phyloP scores from a whole-genome alignment of 2,797 vertebrate species.

The Malurus leucopterus region DNA sequence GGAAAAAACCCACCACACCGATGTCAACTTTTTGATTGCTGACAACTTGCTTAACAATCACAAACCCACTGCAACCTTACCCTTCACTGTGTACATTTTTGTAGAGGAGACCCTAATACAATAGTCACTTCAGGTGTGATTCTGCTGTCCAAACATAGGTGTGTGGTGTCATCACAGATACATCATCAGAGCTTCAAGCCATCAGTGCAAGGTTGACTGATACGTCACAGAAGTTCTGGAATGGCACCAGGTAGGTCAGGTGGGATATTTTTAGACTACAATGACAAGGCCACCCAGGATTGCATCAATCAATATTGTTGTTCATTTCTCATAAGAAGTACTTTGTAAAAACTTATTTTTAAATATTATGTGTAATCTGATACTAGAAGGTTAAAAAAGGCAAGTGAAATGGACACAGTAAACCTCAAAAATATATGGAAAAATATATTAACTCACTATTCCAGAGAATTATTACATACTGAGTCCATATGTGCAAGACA shows the following conservation, averaged over 20 bases:
- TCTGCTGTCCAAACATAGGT: not conserved
- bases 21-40: not conserved
- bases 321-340: not conserved
- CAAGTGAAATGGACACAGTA: not conserved
- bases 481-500: not conserved
- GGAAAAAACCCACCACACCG: conserved; percentile 2
- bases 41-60: not conserved
- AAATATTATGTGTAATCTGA: not conserved
- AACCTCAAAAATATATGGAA: not conserved
- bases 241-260: not conserved
- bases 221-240: not conserved
- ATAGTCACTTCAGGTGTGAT: not conserved
- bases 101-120: not conserved
- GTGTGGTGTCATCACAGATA: not conserved
- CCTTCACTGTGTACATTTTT: not conserved
- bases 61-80: not conserved
- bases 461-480: not conserved
- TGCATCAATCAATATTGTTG: not conserved
- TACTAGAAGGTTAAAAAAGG: not conserved
- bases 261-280: not conserved
- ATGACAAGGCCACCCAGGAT: not conserved
- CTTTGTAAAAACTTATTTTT: not conserved
- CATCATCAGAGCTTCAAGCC: not conserved
- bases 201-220: not conserved
- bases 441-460: not conserved